phyloP scores from a whole-genome alignment of 2,113 vertebrate species.

The Meles meles region DNA sequence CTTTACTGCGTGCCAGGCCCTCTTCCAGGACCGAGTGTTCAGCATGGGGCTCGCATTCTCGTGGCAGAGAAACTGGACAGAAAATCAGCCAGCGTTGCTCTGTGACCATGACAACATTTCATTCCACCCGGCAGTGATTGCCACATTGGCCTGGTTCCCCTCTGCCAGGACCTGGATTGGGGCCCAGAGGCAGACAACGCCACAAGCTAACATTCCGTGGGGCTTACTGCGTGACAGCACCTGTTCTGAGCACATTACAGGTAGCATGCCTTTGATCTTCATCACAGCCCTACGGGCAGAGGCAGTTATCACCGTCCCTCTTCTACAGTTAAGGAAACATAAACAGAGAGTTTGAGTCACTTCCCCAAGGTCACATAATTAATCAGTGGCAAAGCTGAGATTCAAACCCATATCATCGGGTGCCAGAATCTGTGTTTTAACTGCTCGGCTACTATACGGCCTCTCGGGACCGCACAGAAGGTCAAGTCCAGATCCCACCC shows the following conservation, averaged over 20 bases:
- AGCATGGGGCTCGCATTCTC: neutral
- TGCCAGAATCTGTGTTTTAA: neutral
- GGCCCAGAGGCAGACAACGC: neutral
- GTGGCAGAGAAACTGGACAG: neutral
- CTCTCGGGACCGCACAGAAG: neutral
- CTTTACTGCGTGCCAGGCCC: neutral
- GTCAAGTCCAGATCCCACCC: neutral
- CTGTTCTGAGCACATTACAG: neutral
- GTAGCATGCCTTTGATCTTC: neutral
- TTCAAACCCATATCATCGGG: neutral
- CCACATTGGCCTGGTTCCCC: fast-evolving
- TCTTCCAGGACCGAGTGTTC: neutral
- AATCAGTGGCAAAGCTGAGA: neutral
- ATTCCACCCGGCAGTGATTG: neutral
- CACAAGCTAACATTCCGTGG: neutral
- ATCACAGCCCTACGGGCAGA: neutral
- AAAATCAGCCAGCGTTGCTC: neutral
- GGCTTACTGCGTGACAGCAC: neutral
- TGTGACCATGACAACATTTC: fast-evolving
- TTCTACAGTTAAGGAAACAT: neutral
- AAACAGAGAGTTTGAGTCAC: neutral
- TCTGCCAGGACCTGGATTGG: neutral
- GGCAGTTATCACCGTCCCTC: neutral
- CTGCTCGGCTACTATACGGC: neutral
- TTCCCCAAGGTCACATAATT: neutral